These are phyloP conservation scores for Lateolabrax maculatus DNA, from an alignment of 2,797 vertebrate species.

Conservation along the genomic window DNA sequence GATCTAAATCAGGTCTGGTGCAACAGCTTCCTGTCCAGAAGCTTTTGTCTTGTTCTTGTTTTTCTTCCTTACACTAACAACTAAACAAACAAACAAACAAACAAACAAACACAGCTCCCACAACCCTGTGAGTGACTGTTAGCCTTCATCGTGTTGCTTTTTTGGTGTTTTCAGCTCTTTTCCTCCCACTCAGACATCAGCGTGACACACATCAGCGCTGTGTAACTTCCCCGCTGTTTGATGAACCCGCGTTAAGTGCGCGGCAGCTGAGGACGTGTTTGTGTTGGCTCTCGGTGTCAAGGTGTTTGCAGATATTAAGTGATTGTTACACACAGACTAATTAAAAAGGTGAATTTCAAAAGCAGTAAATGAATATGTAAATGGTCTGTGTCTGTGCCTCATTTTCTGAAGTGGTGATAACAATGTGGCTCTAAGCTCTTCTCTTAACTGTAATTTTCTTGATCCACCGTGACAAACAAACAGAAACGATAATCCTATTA, in stretches of 20 bases:
- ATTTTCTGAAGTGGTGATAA: constrained; percentile 86
- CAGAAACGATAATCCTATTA: constrained; percentile 91
- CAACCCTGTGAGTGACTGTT: constrained; percentile 68
- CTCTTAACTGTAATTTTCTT: constrained; percentile 88
- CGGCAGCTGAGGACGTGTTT: constrained; percentile 59
- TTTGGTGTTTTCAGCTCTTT: constrained; percentile 37
- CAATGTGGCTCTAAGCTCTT: constrained; percentile 87
- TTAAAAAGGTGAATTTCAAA: constrained; percentile 87
- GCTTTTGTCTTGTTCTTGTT: constrained; percentile 58
- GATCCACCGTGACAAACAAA: constrained; percentile 91
- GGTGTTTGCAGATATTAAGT: constrained; percentile 80
- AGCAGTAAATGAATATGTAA: constrained; percentile 88
- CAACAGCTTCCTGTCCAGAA: constrained; percentile 37
- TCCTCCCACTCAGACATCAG: constrained; percentile 82
- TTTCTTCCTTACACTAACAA: constrained; percentile 49
- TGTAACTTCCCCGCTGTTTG: constrained; percentile 65
- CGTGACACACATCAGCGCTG: constrained; percentile 62
- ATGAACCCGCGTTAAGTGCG: constrained; percentile 69
- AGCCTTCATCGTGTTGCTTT: constrained; percentile 64
- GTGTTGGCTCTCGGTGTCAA: constrained; percentile 66
- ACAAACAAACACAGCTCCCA: constrained; percentile 61
- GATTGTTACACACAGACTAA: constrained; percentile 82
- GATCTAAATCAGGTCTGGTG: constrained; percentile 55
- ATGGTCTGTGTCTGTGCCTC: constrained; percentile 79
- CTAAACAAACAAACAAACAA: constrained; percentile 63